Evolutionary conservation across 2,888 invertebrate species (phyloP), one percentile per base, ranked within the genome.

Genomic region (Cantharis lateralis): DNA sequence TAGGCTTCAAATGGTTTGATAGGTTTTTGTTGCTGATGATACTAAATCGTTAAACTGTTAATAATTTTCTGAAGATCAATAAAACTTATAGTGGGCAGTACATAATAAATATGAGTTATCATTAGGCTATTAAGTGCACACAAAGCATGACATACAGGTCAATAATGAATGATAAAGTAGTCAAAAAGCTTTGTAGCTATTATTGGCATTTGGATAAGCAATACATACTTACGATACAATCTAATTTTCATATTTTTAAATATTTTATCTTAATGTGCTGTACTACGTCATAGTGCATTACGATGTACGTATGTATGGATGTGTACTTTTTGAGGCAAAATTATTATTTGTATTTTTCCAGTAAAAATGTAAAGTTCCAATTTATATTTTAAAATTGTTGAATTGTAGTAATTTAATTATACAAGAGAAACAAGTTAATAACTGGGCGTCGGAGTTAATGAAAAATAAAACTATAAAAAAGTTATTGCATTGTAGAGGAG

Each of bases 391-490:
- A 48, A 48, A 48, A 48, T 48, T n/a, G 48, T 48, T 5, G 48
- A 48, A 48, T n/a, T 9, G 48, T n/a, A 48, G n/a, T 48, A 48
- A 48, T 48, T 48, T 48, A 48, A 48, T 48, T 48, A n/a, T 48
- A 48, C 48, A 48, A 48, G 7, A 48, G 48, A n/a, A 48, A 48
- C 48, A 48, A n/a, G 48, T n/a, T 48, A 48, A 48, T 48, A n/a
- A 48, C n/a, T 48, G 48, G 48, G n/a, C 48, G n/a, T n/a, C 9
- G 48, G 48, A n/a, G n/a, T n/a, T 66, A 66, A 66, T 20, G n/a
- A 20, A 66, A 64, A 66, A 66, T 20, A 66, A 66, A 66, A 66
- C 64, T 66, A 66, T 66, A 66, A 66, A 66, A 66, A 24, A 66
- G 64, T 20, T 66, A 66, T 66, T 66, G 18, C 24, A 66, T 18